phyloP scores from a whole-genome alignment of 2,797 vertebrate genomes.

The Clarias pachynema region DNA sequence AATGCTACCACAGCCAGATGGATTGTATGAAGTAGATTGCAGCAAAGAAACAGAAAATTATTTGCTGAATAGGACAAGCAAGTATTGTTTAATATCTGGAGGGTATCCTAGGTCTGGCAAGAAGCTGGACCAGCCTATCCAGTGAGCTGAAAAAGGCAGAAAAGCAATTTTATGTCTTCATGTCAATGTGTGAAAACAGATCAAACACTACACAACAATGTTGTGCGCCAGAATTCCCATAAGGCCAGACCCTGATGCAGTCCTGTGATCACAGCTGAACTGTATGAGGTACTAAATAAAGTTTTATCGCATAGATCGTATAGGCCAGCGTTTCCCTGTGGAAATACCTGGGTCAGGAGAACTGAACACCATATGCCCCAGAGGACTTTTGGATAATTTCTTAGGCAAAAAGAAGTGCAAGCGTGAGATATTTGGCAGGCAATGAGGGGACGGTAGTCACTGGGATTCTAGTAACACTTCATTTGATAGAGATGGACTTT shows the following conservation, averaged over 20 bases:
- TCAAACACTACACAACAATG: slow-evolving; percentile 28
- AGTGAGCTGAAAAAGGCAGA: slow-evolving; percentile 46
- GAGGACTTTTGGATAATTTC: slow-evolving; percentile 26
- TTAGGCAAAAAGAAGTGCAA: slow-evolving; percentile 28
- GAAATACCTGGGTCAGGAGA: slow-evolving; percentile 34
- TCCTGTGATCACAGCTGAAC: slow-evolving; percentile 39
- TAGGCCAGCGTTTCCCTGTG: slow-evolving; percentile 17
- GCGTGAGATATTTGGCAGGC: background rate
- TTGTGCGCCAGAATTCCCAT: slow-evolving; percentile 24
- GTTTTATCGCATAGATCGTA: background rate
- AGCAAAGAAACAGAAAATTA: slow-evolving; percentile 8
- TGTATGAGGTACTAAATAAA: slow-evolving; percentile 28
- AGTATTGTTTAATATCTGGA: slow-evolving; percentile 26
- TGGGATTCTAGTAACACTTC: slow-evolving; percentile 53
- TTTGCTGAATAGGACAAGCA: slow-evolving; percentile 16
- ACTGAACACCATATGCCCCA: slow-evolving; percentile 16
- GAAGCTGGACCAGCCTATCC: background rate
- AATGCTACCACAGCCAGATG: slow-evolving; percentile 17
- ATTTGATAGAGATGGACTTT: slow-evolving; percentile 48
- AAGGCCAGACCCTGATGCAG: slow-evolving; percentile 27
- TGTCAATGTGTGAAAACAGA: slow-evolving; percentile 39
- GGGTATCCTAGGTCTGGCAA: background rate
- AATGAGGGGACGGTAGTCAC: slow-evolving; percentile 28
- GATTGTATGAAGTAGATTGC: slow-evolving; percentile 29
- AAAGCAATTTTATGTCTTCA: slow-evolving; percentile 50